Evolutionary conservation across 37 sponge, comb jelly and placozoan genomes (phyloP), one percentile per base, ranked within the genome.

Genomic region (Axinella damicornis): DNA sequence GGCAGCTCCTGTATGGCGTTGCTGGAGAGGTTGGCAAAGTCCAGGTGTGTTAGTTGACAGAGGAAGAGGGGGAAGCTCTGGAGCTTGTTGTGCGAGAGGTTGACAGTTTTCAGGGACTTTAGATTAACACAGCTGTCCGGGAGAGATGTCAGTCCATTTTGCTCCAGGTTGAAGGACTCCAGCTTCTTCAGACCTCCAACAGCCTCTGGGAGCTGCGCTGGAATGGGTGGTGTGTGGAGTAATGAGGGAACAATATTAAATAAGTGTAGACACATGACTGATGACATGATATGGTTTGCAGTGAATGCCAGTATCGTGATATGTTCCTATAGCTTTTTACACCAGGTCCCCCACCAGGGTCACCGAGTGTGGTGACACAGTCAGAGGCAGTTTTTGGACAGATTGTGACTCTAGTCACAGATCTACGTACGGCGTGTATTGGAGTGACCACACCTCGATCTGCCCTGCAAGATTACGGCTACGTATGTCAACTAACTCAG

Each of bases 401-500:
- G 46, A 4, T 46, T 12, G 46, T 46, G 9, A 12, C 46, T 46
- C 46, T 46, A 46, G 46, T 46, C 9, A 46, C 46, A 12, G 46
- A 46, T 9, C 9, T 4, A 46, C 4, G 6, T 46, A 4, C 46
- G 46, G 9, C 9, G 46, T 9, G n/a, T n/a, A n/a, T n/a, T n/a
- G n/a, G n/a, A n/a, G n/a, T n/a, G n/a, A n/a, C n/a, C 46, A 46
- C 46, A 46, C 46, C 46, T 46, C 9, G 46, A n/a, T n/a, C n/a
- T n/a, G n/a, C n/a, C n/a, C n/a, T n/a, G n/a, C n/a, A n/a, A n/a
- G n/a, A n/a, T n/a, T n/a, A n/a, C n/a, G n/a, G n/a, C n/a, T n/a
- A n/a, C n/a, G n/a, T n/a, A n/a, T n/a, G n/a, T n/a, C n/a, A n/a
- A 76, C 88, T 72, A 57, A 95, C 96, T 55, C 12, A 95, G 70